Conservation (phyloP, 2,888 invertebrate species). For the Rosalia funebris region DNA sequence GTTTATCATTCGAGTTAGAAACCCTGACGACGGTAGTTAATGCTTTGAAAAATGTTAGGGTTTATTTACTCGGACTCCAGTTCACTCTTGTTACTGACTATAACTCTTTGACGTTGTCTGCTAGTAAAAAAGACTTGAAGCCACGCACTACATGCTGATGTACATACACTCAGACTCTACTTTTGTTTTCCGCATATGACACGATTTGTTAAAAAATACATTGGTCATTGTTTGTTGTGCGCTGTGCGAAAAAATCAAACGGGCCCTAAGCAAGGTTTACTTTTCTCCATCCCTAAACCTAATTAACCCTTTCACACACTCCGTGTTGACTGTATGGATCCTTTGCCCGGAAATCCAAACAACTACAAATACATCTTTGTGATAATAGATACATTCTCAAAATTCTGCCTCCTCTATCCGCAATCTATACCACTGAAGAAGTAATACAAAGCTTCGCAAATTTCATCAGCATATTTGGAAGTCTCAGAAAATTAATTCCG, state of each 20-base stretch:
- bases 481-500: constrained; percentile 24
- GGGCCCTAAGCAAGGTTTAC: constrained; percentile 19
- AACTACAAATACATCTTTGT: constrained; percentile 24
- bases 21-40: constrained; percentile 50
- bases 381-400: too few species aligned
- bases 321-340: constrained; percentile 22
- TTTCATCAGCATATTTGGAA: constrained; percentile 26
- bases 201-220: constrained; percentile 27
- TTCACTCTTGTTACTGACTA: not conserved
- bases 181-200: constrained; percentile 28
- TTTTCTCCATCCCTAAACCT: not conserved
- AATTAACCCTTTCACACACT: constrained; percentile 26
- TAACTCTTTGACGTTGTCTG: not conserved
- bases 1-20: constrained; percentile 41
- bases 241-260: constrained; percentile 29
- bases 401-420: too few species aligned
- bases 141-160: not conserved
- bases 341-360: constrained; percentile 21
- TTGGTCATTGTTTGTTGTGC: constrained; percentile 26
- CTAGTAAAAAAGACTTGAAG: too few species aligned
- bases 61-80: constrained; percentile 28
- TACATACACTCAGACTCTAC: not conserved
- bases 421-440: constrained; percentile 29
- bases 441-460: constrained; percentile 23
- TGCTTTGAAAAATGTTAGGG: constrained; percentile 42